Evolutionary conservation across 2,113 vertebrate species (phyloP), one percentile per base, ranked within the genome.

Genomic region (Cynopterus brachyotis): DNA sequence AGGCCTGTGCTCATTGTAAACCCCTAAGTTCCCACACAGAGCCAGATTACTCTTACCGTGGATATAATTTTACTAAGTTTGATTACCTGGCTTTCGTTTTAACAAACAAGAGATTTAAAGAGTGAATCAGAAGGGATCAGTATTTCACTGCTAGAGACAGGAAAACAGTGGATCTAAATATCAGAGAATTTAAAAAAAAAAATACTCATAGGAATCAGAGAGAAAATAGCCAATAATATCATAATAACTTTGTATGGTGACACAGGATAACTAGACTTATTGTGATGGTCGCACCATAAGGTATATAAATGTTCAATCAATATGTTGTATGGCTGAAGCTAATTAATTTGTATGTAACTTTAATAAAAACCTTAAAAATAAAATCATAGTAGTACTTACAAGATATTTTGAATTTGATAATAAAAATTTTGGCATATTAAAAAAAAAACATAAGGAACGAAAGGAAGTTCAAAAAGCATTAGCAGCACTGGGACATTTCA

Each of bases 91-190:
- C 47, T 95, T 90, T 87, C 7, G 35, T 93, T 60, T 83, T 47
- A 94, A 69, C 57, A 69, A 93, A 95, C 32, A 45, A 37, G 13
- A 73, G 30, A 60, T 82, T 67, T 93, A 90, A 89, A 92, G 69
- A 66, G 11, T 95, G 67, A 55, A 66, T 91, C 45, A 92, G 32
- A 96, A 90, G 35, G 50, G 20, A 81, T 96, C 30, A 55, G 55
- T 66, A 78, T 82, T 79, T 42, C 7, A 53, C 1, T 59, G 66
- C 32, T 78, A 86, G 30, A 85, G 32, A 32, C 2, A 89, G 26
- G 62, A 28, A 96, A 10, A 64, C 16, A 80, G 45, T 42, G 13
- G 0, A 79, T 79, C 37, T 67, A 76, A 76, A 96, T 47, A n/a
- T 69, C 53, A 91, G 3, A 78, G 32, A 16, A 40, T 64, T 70